Conservation (phyloP, 1,140 invertebrate species). For the Ostrea edulis region DNA sequence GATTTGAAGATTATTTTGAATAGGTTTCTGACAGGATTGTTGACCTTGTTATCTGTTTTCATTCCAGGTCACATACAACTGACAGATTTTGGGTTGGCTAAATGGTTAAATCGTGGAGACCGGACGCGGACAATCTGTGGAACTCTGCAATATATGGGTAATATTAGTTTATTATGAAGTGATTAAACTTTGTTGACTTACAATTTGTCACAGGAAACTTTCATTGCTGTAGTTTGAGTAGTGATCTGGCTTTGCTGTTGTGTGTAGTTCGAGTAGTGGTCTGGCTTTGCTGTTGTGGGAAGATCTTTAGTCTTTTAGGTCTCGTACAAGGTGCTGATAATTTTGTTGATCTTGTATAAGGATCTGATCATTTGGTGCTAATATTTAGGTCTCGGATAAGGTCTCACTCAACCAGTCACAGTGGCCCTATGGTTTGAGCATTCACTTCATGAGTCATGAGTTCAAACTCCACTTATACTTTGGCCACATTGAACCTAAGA, state of each 20-base stretch:
- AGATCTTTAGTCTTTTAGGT: no score
- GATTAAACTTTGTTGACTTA: background rate
- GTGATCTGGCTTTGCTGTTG: background rate
- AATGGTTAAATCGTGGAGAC: slow-evolving; percentile 89
- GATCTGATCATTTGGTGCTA: no score
- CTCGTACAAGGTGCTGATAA: no score
- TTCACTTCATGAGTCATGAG: no score
- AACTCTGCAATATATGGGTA: slow-evolving; percentile 91
- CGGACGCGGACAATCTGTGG: slow-evolving; percentile 93
- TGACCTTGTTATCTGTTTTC: background rate
- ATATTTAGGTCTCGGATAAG: no score
- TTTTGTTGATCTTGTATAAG: no score
- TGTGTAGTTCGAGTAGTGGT: background rate
- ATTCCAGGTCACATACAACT: slow-evolving; percentile 86
- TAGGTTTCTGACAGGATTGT: background rate
- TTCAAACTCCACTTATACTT: no score
- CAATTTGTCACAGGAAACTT: no score
- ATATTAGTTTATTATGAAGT: slow-evolving; percentile 30
- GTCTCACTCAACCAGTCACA: no score
- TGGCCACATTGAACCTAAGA: no score
- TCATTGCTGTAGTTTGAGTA: background rate
- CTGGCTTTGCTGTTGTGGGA: background rate
- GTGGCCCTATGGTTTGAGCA: no score
- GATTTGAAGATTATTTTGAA: background rate
- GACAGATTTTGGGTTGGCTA: slow-evolving; percentile 95